Evolutionary conservation across 2,888 invertebrate genomes (phyloP).

Genomic region (Lycophotia porphyrea): DNA sequence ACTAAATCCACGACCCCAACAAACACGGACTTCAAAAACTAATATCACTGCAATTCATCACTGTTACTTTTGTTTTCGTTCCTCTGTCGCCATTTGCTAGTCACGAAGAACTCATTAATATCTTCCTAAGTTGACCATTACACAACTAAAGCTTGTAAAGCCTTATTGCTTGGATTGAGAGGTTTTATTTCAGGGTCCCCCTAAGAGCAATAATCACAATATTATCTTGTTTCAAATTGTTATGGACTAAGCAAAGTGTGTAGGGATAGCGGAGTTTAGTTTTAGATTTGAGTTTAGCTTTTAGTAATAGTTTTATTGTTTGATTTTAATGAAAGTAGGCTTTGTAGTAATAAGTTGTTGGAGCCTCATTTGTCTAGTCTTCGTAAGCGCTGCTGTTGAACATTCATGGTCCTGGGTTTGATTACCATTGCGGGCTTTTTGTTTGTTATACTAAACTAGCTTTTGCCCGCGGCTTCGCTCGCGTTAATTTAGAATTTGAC

Average conservation of each 20-base stretch:
- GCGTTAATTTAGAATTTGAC: no score
- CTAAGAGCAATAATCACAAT: conserved; percentile 65
- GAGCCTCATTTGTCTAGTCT: no score
- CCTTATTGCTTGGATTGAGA: conserved; percentile 74
- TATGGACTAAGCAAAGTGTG: conserved; percentile 51
- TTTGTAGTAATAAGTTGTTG: no score
- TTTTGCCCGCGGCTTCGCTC: no score
- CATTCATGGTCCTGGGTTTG: no score
- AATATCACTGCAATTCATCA: conserved; percentile 49
- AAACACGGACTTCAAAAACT: conserved; percentile 18
- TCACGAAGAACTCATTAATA: conserved; percentile 78
- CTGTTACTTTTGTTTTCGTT: conserved; percentile 35
- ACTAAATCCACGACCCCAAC: neutral
- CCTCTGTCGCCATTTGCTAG: conserved; percentile 61
- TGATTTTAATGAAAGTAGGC: no score
- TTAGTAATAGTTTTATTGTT: conserved; percentile 2
- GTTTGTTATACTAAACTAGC: no score
- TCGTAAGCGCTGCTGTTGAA: no score
- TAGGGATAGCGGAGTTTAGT: conserved; percentile 10
- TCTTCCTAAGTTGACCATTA: conserved; percentile 71
- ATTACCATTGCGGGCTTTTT: no score
- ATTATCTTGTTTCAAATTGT: conserved; percentile 55
- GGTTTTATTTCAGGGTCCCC: conserved; percentile 68
- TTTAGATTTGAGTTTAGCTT: conserved; percentile 24
- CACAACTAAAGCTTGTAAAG: conserved; percentile 70